Percentiles rank a stretch among this genome's conserved stretches.
These are phyloP conservation scores for Hyperoodon ampullatus DNA, from an alignment of 2,113 vertebrate species.

Conservation along the genomic window DNA sequence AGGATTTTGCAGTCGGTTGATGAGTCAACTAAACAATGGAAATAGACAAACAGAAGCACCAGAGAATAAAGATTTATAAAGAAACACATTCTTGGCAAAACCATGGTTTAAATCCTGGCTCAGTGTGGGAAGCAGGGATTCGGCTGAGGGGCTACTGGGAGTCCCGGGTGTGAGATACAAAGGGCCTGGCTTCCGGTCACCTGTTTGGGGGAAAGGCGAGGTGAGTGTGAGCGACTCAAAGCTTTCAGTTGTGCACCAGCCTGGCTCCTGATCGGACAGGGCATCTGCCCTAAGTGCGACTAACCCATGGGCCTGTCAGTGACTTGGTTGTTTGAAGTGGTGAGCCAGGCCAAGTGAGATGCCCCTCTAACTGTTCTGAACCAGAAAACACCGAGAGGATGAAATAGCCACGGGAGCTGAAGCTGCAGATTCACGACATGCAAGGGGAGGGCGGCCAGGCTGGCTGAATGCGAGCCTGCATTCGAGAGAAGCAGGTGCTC, in stretches of 20 bases:
- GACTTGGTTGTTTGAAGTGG: not conserved
- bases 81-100: not conserved
- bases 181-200: not conserved
- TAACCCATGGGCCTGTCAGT: not conserved
- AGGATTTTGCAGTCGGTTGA: not conserved
- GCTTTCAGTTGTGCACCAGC: not conserved
- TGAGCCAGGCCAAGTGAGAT: not conserved
- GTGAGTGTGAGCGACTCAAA: too few species aligned
- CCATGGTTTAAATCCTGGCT: not conserved
- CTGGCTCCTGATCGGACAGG: not conserved
- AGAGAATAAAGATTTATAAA: not conserved
- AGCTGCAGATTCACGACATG: rapidly evolving
- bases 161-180: not conserved
- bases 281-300: not conserved
- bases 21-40: not conserved
- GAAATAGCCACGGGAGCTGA: not conserved
- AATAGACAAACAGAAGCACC: not conserved
- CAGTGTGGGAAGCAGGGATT: not conserved
- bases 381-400: not conserved
- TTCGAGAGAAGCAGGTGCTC: not conserved
- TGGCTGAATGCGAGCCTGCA: rapidly evolving
- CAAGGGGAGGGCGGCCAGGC: not conserved
- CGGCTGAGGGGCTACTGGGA: not conserved
- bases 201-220: not conserved
- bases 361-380: not conserved